Base-by-base conservation (phyloP, 2,113 vertebrate species). In the Dermatemys mawii region DNA sequence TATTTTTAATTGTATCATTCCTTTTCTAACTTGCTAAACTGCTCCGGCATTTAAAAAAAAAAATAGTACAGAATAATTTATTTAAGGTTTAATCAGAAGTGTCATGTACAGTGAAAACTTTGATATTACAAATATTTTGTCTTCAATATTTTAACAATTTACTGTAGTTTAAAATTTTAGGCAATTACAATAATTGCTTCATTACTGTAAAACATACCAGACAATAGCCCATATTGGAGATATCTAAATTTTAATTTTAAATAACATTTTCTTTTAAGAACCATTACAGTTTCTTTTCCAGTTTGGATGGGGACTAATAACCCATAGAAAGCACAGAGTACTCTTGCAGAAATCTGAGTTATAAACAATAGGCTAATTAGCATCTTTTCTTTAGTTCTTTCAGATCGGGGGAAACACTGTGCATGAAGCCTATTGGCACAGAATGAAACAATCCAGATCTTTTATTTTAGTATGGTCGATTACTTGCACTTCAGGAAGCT, bases 81-180 rank as follows among this genome's bases (percentile, higher is more conserved):
- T 60, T 81, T 83, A 83, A 88, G 32, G 44, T 54, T 95, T 80
- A 84, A 84, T 90, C 82, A 95, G 81, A 76, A 90, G 49, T 21
- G 48, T 24, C 27, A 44, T 84, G 85, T 46, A 63, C 12, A 55
- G 54, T 50, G 55, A 75, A 95, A 94, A 48, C n/a, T 89, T 84
- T 93, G 67, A 91, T 93, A 93, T 94, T 97, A 41, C 22, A 41
- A 41, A 75, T 26, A n/a, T 44, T 75, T 90, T 86, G 73, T 55
- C 86, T 89, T 95, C 87, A 96, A 93, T 92, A 90, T 87, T 95
- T 97, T 91, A 92, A 93, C 49, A 80, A 51, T 60, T 83, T 92
- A 90, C 87, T 88, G 63, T 80, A 81, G 19, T 26, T 41, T 75
- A 75, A 75, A 27, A 46, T 14, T 44, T 46, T 46, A 76, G 24